Conservation (phyloP, 2,888 invertebrate species). For the Cerceris ruficornis region DNA sequence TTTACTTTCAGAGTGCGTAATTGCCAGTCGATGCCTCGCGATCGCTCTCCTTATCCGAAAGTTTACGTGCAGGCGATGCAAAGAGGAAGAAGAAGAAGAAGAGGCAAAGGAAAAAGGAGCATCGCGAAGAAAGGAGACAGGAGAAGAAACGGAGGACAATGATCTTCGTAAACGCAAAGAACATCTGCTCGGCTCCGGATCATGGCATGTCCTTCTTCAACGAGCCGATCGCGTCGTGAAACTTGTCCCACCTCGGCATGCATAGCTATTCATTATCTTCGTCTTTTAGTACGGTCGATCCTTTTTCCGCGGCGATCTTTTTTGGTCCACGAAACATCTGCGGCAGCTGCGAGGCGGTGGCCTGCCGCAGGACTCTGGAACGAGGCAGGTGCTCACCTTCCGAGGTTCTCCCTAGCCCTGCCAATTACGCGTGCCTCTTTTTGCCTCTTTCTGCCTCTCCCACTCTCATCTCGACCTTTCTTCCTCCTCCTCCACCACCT, state of each 20-base stretch:
- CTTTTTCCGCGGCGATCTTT: conserved; percentile 65
- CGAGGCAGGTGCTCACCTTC: conserved; percentile 74
- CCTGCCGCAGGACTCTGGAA: conserved; percentile 68
- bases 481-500: conserved; percentile 27
- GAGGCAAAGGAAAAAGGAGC: conserved; percentile 3
- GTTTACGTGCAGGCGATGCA: conserved; percentile 4
- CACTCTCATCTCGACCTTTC: conserved; percentile 21
- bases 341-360: conserved; percentile 79
- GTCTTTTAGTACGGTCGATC: conserved; percentile 54
- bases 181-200: conserved; percentile 69
- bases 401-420: conserved; percentile 63
- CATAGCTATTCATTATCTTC: conserved; percentile 76
- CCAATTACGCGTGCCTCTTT: conserved; percentile 77
- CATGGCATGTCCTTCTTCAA: conserved; percentile 67
- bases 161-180: conserved; percentile 62
- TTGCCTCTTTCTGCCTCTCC: conserved; percentile 68
- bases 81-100: not conserved
- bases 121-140: conserved; percentile 9
- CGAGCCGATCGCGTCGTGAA: conserved; percentile 67
- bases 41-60: not conserved
- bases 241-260: conserved; percentile 74
- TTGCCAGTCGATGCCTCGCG: not conserved
- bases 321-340: conserved; percentile 78
- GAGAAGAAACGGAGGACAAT: conserved; percentile 59
- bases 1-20: not conserved